Evolutionary conservation across 2,888 invertebrate genomes (phyloP).

Genomic region (Trichogramma dendrolimi): DNA sequence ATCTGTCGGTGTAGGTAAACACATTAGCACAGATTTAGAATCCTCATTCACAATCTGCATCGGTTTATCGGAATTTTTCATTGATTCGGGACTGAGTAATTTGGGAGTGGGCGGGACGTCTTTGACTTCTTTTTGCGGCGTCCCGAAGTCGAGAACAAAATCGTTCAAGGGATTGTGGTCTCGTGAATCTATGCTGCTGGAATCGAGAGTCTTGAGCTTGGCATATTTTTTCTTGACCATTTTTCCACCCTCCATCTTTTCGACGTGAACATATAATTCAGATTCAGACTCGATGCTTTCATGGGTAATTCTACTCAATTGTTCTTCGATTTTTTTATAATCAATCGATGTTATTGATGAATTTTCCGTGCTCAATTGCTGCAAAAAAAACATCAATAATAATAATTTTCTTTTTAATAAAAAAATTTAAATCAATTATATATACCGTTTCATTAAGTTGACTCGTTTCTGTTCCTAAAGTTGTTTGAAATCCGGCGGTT

Average conservation of each 20-base stretch:
- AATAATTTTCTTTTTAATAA: not conserved
- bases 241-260: constrained; percentile 14
- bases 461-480: no score
- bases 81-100: constrained; percentile 11
- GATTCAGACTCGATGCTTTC: no score
- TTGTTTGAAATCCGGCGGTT: no score
- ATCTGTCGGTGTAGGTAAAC: no score
- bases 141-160: not conserved
- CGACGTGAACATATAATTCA: no score
- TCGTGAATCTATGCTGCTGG: not conserved
- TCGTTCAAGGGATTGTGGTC: not conserved
- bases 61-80: not conserved
- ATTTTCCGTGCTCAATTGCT: not conserved
- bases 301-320: constrained; percentile 3
- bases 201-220: constrained; percentile 18
- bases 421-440: not conserved
- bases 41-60: not conserved
- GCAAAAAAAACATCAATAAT: no score
- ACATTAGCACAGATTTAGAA: not conserved
- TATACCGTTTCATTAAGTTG: no score
- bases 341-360: not conserved
- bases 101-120: constrained; percentile 18
- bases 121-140: not conserved
- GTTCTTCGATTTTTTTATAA: constrained; percentile 10
- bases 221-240: constrained; percentile 25